phyloP scores from a whole-genome alignment of 2,797 vertebrate species.

The Bovichtus diacanthus region DNA sequence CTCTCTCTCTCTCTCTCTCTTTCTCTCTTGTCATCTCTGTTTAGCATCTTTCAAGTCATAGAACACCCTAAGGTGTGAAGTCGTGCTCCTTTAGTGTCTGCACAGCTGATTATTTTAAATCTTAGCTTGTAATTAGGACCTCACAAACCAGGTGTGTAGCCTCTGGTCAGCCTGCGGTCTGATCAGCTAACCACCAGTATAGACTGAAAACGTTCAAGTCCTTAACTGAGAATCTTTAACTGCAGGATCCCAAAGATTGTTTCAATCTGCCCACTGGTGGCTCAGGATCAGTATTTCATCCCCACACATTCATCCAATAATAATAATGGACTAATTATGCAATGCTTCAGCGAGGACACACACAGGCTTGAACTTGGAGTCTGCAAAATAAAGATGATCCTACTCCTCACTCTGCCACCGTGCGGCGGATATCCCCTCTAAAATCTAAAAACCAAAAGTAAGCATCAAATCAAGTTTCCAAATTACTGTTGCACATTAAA shows the following conservation, averaged over 20 bases:
- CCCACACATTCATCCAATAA: not conserved
- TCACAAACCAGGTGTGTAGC: slow-evolving; percentile 62
- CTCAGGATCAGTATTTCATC: slow-evolving; percentile 54
- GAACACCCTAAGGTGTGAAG: slow-evolving; percentile 69
- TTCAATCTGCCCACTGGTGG: slow-evolving; percentile 81
- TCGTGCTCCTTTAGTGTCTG: slow-evolving; percentile 19
- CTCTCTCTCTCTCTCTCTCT: no score
- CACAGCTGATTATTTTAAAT: slow-evolving; percentile 54
- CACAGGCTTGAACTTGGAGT: not conserved
- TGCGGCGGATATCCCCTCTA: slow-evolving; percentile 18
- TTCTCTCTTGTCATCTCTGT: slow-evolving; percentile 14
- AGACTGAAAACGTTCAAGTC: slow-evolving; percentile 17
- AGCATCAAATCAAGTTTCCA: slow-evolving; percentile 41
- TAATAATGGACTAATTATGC: slow-evolving; percentile 24
- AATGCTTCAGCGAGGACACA: not conserved
- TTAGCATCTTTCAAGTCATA: slow-evolving; percentile 30
- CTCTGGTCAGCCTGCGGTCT: slow-evolving; percentile 33
- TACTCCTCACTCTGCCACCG: not conserved
- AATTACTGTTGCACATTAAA: slow-evolving; percentile 27
- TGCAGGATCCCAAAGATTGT: slow-evolving; percentile 48
- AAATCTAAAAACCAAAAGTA: slow-evolving; percentile 19
- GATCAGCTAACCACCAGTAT: slow-evolving; percentile 36
- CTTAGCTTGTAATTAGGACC: slow-evolving; percentile 58
- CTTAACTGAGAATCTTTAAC: slow-evolving; percentile 12
- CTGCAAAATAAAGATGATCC: not conserved